These are phyloP conservation scores for Sapajus apella DNA, from an alignment of 2,113 vertebrate genomes.

Conservation along the genomic window DNA sequence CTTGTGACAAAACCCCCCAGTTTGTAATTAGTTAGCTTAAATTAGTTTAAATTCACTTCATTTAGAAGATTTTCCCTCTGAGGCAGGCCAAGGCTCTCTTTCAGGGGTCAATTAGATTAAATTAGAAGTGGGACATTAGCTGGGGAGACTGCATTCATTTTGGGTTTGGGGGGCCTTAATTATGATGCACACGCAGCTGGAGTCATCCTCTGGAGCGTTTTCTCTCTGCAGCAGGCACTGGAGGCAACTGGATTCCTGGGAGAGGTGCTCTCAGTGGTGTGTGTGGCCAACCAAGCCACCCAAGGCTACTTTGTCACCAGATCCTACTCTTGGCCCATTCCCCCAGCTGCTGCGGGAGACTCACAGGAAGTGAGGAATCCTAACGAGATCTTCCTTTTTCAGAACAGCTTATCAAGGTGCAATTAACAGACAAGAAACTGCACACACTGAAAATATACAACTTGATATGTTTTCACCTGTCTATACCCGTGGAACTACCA, in stretches of 20 bases:
- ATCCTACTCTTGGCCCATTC: neutral
- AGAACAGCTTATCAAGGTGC: neutral
- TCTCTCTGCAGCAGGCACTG: neutral
- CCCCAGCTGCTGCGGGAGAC: neutral
- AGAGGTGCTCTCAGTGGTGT: neutral
- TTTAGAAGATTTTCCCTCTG: conserved; percentile 50
- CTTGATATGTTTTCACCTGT: neutral
- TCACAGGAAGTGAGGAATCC: neutral
- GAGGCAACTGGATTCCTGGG: neutral
- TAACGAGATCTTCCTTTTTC: neutral
- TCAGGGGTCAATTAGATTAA: conserved; percentile 50
- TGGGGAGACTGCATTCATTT: conserved; percentile 14
- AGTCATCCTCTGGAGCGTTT: neutral
- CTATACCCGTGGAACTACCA: neutral
- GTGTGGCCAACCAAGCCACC: neutral
- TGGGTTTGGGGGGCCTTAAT: conserved; percentile 44
- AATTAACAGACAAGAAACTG: neutral
- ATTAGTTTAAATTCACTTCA: conserved; percentile 39
- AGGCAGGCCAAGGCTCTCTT: neutral
- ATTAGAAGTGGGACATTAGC: conserved; percentile 22
- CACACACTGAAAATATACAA: neutral
- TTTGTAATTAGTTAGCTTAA: conserved; percentile 60
- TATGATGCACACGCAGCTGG: neutral
- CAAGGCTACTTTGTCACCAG: neutral
- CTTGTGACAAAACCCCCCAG: neutral